phyloP scores from a whole-genome alignment of 1,140 invertebrate species.

The Anadara kagoshimensis region DNA sequence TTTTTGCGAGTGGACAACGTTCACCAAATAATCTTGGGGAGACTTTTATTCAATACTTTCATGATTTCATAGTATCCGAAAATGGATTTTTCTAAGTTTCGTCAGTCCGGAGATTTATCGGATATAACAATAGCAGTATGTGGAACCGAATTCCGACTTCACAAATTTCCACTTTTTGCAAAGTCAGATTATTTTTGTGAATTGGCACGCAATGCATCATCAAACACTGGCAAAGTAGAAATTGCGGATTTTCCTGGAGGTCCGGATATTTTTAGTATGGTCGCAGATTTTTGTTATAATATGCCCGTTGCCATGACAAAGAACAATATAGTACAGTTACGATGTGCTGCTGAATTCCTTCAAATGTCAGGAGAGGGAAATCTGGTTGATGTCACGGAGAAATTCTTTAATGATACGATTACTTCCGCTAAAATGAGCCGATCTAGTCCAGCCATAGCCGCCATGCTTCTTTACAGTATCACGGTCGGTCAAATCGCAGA shows the following conservation, averaged over 20 bases:
- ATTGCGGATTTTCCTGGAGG: conserved; percentile 69
- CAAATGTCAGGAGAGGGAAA: conserved; percentile 67
- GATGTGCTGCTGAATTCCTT: conserved; percentile 67
- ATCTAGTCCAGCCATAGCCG: conserved; percentile 50
- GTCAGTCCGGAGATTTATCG: conserved; percentile 67
- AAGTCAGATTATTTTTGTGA: conserved; percentile 70
- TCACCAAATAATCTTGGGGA: too few relatives aligned
- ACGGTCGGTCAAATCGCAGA: conserved; percentile 61
- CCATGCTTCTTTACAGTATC: conserved; percentile 57
- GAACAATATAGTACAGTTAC: conserved; percentile 65
- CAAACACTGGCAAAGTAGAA: conserved; percentile 51
- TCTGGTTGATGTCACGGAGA: conserved; percentile 66
- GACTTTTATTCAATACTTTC: too few relatives aligned
- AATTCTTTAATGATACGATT: conserved; percentile 65
- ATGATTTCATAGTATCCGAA: not conserved
- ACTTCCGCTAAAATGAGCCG: conserved; percentile 65
- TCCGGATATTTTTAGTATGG: conserved; percentile 61
- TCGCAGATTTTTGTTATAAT: conserved; percentile 72
- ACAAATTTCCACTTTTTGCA: conserved; percentile 70
- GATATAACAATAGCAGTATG: conserved; percentile 66
- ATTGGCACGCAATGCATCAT: conserved; percentile 45
- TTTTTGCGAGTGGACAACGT: too few relatives aligned
- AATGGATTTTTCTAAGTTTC: conserved; percentile 72
- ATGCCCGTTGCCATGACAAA: conserved; percentile 64
- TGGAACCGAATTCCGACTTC: conserved; percentile 60